A percentile compares a stretch with the other conserved stretches of the same genome.
Conservation (phyloP, 2,113 vertebrate species). For the Junco hyemalis region DNA sequence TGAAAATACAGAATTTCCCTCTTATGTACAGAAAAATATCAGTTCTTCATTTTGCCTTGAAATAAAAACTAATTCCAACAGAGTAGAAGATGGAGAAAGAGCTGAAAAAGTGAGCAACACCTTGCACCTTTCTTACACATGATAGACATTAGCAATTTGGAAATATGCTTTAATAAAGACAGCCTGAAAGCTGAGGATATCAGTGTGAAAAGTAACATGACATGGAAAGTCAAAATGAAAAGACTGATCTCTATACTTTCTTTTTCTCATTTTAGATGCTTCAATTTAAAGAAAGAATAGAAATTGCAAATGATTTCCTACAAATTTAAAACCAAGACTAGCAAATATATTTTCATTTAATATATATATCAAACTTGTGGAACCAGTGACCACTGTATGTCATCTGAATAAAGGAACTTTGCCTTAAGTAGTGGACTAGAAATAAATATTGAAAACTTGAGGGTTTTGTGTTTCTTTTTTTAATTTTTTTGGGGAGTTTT, state of each 20-base stretch:
- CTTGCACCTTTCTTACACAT: background rate
- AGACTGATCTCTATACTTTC: background rate
- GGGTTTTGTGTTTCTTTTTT: rapidly evolving
- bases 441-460: background rate
- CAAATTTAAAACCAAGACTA: background rate
- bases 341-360: background rate
- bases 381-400: background rate
- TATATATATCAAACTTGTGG: background rate
- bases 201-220: background rate
- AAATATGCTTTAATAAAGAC: background rate
- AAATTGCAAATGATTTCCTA: background rate
- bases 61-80: background rate
- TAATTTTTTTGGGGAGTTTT: rapidly evolving
- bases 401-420: background rate
- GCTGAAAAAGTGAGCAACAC: background rate
- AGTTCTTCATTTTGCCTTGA: background rate
- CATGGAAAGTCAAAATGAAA: background rate
- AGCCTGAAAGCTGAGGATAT: background rate
- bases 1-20: background rate
- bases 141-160: background rate
- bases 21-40: background rate
- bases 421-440: background rate
- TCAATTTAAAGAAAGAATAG: background rate
- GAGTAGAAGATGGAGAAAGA: background rate
- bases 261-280: background rate